Evolutionary conservation across 1,140 invertebrate genomes (phyloP), one percentile per base, ranked within the genome.

Genomic region (Drosophila nikananu): DNA sequence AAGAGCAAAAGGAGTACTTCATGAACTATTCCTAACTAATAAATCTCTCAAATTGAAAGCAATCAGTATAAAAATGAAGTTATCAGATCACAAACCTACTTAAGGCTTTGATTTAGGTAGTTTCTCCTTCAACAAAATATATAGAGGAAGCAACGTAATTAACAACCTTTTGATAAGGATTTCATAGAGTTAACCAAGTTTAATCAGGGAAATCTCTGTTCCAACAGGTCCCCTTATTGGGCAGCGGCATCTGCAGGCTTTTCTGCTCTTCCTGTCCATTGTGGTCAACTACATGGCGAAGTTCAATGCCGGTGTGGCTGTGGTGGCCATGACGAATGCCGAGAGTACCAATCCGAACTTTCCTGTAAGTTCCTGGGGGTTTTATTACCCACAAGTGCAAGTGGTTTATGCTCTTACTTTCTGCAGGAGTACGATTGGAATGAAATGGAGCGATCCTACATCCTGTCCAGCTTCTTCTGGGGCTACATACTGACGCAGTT

Each of bases 401-500:
- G 30, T n/a, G 51, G 2, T 15, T 63, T 3, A 48, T 1, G 5
- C 4, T 5, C 1, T 48, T 32, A 4, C 2, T 17, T 21, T 71
- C 4, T 0, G 0, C 23, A 89, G 91, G 77, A 82, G 48, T 95
- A 94, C 46, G 51, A 92, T 19, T 95, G 95, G 95, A 91, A 92
- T 74, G 71, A 94, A 76, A 73, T 92, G 21, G 81, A 91, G n/a
- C 94, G 95, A 68, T 94, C 94, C 10, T 81, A 94, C 3, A 94
- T 95, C 32, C 78, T 96, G 2, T 95, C 95, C 15, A 95, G 96
- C 5, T 96, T 96, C 80, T 96, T 95, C 66, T 95, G 94, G 95
- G 94, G 94, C 15, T 94, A 94, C 63, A 86, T 94, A 2, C 37
- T 94, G 5, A 94, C 95, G 0, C 92, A 93, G 63, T 94, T 97